Evolutionary conservation across 1,140 invertebrate genomes (phyloP), one percentile per base, ranked within the genome.

Genomic region (Littorina saxatilis): DNA sequence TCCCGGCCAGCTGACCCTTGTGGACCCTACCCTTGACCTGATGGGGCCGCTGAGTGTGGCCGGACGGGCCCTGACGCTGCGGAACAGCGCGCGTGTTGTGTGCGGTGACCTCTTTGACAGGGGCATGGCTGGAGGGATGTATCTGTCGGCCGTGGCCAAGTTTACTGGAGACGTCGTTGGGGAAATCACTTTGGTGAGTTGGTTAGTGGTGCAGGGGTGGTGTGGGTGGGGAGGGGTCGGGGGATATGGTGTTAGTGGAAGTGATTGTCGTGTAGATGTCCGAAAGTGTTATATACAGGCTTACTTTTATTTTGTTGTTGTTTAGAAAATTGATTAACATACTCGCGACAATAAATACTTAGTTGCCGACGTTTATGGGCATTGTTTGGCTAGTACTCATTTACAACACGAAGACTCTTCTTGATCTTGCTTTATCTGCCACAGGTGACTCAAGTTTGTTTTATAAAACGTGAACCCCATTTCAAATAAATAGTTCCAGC

Each of bases 11-110:
- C 85, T 90, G 20, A 63, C 37, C 1, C 3, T 68, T 1, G 96
- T 96, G 94, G 98, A 99, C 91, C 94, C 95, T 7, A 98, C 95
- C 92, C 93, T 99, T 63, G 97, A 97, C 0, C 92, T 99, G 17
- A 95, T 96, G 86, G 97, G 97, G 0, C 91, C 92, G 0, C 89
- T 96, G 83, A 97, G 96, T 85, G 95, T 99, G 47, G 92, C 96
- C 76, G 96, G 98, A 80, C 92, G 97, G 86, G 95, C 96, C 55
- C 89, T 98, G 23, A 96, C 97, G 0, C 94, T 98, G 79, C 95
- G 97, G 87, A 55, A 47, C 43, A 79, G 87, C 70, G 40, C 5
- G 11, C 52, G 43, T 20, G 77, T 88, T 93, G 90, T 93, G 32
- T 94, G 94, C 87, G 91, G 93, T n/a, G 93, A 93, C 84, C 93